phyloP scores from a whole-genome alignment of 2,113 vertebrate genomes.

The Boleophthalmus pectinirostris region DNA sequence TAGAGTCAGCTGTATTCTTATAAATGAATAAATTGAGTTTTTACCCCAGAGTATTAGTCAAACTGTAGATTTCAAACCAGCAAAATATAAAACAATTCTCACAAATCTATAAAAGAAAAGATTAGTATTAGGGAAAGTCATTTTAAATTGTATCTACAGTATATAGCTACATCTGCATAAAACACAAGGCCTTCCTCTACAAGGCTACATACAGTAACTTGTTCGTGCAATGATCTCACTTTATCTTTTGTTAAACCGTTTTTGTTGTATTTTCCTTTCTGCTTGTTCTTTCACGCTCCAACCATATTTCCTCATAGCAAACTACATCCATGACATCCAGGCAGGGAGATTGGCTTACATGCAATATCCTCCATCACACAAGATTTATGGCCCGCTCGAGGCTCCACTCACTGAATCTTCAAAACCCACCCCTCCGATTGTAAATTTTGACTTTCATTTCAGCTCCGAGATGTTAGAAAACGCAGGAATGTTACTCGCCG shows the following conservation, averaged over 20 bases:
- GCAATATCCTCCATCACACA: conserved; percentile 35
- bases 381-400: conserved; percentile 55
- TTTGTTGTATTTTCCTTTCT: conserved; percentile 11
- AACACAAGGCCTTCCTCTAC: neutral
- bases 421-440: conserved; percentile 41
- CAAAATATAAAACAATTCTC: too few species aligned
- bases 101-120: too few species aligned
- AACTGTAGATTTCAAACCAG: too few species aligned
- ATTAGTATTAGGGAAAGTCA: too few species aligned
- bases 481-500: conserved; percentile 66
- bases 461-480: conserved; percentile 61
- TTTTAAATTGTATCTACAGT: neutral
- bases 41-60: too few species aligned
- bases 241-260: conserved; percentile 8
- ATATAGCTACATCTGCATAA: neutral
- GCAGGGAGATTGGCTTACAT: conserved; percentile 41
- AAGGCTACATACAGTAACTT: neutral
- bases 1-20: too few species aligned
- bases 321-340: conserved; percentile 32
- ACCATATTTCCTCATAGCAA: conserved; percentile 23
- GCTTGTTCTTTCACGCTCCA: conserved; percentile 45
- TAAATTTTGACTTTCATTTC: conserved; percentile 59
- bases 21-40: too few species aligned
- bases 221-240: neutral
- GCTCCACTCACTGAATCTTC: conserved; percentile 25